Percentiles rank a stretch among this genome's conserved stretches.
phyloP scores from a whole-genome alignment of 2,797 vertebrate species.

The Bradypodion ventrale region DNA sequence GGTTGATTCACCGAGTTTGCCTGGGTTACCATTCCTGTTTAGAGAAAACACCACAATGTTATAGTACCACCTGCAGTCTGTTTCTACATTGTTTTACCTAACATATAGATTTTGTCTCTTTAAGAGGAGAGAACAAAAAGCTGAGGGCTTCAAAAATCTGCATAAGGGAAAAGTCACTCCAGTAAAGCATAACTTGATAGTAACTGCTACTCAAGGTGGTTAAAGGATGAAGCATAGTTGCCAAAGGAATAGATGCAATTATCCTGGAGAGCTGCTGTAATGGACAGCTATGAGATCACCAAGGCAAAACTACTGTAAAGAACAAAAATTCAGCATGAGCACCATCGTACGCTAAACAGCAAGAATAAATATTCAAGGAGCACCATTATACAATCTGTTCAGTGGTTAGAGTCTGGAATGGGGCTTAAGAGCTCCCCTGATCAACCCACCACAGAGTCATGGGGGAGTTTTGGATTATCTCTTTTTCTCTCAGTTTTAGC shows the following conservation, averaged over 20 bases:
- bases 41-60: neutral
- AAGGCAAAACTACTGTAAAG: neutral
- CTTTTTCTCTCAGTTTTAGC: neutral
- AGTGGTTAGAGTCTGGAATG: neutral
- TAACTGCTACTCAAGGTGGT: neutral
- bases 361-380: neutral
- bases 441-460: neutral
- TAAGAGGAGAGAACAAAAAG: neutral
- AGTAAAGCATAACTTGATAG: neutral
- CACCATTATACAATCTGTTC: neutral
- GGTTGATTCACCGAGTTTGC: constrained; percentile 22
- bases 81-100: rapidly evolving
- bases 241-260: neutral
- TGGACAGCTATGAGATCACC: neutral
- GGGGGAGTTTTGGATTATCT: neutral
- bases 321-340: neutral
- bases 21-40: neutral
- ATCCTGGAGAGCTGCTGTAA: neutral
- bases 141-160: neutral
- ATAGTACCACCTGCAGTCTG: constrained; percentile 23
- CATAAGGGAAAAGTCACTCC: too few species aligned
- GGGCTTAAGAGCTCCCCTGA: too few species aligned
- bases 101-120: neutral
- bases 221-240: neutral
- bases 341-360: neutral